Evolutionary conservation across 2,888 invertebrate genomes (phyloP).

Genomic region (Lithophane ornitopus): DNA sequence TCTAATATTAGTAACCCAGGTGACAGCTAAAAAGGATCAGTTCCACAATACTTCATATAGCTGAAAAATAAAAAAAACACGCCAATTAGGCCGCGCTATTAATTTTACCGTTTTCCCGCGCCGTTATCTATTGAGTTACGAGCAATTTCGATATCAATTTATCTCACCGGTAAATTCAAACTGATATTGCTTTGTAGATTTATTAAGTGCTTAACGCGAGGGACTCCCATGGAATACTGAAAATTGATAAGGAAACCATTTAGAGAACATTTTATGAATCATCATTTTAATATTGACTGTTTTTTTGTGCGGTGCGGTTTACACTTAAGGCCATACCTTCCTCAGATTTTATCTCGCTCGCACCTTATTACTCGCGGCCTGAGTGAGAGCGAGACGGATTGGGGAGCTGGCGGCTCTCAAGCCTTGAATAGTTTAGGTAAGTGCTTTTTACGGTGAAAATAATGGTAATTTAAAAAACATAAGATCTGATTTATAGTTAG

Average conservation of each 20-base stretch:
- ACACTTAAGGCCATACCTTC: no score
- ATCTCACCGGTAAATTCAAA: conserved; percentile 67
- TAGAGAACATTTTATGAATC: conserved; percentile 17
- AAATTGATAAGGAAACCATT: conserved; percentile 47
- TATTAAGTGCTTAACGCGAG: conserved; percentile 61
- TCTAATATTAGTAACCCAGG: neutral
- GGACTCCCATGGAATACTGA: conserved; percentile 45
- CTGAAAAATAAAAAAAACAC: conserved; percentile 39
- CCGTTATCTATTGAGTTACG: conserved; percentile 71
- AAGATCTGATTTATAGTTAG: no score
- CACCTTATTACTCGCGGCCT: no score
- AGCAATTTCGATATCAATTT: conserved; percentile 72
- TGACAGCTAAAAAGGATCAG: neutral
- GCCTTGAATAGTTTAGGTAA: no score
- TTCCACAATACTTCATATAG: conserved; percentile 16
- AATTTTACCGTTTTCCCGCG: conserved; percentile 61
- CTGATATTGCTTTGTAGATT: conserved; percentile 63
- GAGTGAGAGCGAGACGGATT: no score
- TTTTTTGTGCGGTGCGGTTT: neutral
- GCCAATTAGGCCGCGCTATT: conserved; percentile 63
- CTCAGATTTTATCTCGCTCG: no score
- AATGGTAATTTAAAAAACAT: no score
- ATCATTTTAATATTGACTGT: neutral
- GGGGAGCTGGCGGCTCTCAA: no score
- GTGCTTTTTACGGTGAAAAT: no score